Evolutionary conservation across 64 coral and sea anemone genomes (phyloP).

Genomic region (Acropora tenuis): DNA sequence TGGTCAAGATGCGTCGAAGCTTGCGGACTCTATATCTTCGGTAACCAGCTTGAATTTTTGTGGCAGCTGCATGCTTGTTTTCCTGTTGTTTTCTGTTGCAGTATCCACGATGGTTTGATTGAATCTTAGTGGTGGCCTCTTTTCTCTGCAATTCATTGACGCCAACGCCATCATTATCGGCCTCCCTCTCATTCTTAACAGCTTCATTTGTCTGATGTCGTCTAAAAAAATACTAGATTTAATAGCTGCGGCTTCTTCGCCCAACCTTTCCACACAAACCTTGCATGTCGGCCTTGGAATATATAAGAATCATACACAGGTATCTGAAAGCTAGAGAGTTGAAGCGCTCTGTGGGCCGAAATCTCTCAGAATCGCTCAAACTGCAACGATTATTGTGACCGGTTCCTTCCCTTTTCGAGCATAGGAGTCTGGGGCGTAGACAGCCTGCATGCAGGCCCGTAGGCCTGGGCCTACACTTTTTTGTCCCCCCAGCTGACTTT

Average conservation of each 20-base stretch:
- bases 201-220: constrained; percentile 16
- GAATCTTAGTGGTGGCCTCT: constrained; percentile 62
- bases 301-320: no score
- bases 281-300: no score
- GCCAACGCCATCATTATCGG: not conserved
- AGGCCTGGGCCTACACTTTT: no score
- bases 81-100: not conserved
- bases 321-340: no score
- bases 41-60: constrained; percentile 64
- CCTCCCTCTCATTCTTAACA: not conserved
- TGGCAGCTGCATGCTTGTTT: constrained; percentile 19
- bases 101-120: constrained; percentile 72
- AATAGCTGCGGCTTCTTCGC: constrained; percentile 22
- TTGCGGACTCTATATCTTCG: constrained; percentile 51
- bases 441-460: no score
- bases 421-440: no score
- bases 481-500: no score
- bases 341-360: no score
- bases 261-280: not conserved
- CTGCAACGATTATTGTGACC: no score
- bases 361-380: no score
- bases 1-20: constrained; percentile 4
- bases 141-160: not conserved
- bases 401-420: no score
- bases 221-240: constrained; percentile 28